Conservation (phyloP, 2,888 invertebrate species). For the Drosophila ustulata region DNA sequence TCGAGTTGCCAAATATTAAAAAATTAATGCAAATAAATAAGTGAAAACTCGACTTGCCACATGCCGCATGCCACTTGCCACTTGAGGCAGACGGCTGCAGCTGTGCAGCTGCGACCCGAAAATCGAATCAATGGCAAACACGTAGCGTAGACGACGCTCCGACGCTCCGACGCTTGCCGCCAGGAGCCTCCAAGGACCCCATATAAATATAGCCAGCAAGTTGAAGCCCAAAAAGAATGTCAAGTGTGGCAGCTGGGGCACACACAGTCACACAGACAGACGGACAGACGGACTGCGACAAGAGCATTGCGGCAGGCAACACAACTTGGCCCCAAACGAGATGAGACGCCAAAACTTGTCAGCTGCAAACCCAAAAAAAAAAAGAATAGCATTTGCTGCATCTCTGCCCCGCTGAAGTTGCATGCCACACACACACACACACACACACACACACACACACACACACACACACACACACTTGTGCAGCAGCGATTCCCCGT, state of each 20-base stretch:
- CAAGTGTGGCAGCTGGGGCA: constrained; percentile 29
- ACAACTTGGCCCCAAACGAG: constrained; percentile 1
- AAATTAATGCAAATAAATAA: neutral
- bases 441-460: neutral
- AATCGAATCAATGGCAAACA: constrained; percentile 52
- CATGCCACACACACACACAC: neutral
- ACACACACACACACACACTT: neutral
- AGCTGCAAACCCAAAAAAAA: neutral
- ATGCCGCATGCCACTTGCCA: constrained; percentile 1
- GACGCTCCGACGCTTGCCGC: neutral
- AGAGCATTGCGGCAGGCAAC: constrained; percentile 29
- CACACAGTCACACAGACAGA: neutral
- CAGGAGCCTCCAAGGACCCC: constrained; percentile 7
- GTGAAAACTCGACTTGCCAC: neutral
- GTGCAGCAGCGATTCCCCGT: constrained; percentile 6
- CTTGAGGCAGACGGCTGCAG: neutral
- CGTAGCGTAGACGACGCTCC: constrained; percentile 11
- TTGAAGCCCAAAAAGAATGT: constrained; percentile 41
- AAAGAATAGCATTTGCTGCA: no score
- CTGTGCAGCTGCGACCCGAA: constrained; percentile 4
- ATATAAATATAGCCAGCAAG: constrained; percentile 35
- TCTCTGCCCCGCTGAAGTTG: neutral
- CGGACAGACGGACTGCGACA: neutral
- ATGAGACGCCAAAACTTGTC: neutral
- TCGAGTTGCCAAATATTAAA: neutral